These are phyloP conservation scores for Zosterops lateralis DNA, from an alignment of 2,113 vertebrate species.

Conservation along the genomic window DNA sequence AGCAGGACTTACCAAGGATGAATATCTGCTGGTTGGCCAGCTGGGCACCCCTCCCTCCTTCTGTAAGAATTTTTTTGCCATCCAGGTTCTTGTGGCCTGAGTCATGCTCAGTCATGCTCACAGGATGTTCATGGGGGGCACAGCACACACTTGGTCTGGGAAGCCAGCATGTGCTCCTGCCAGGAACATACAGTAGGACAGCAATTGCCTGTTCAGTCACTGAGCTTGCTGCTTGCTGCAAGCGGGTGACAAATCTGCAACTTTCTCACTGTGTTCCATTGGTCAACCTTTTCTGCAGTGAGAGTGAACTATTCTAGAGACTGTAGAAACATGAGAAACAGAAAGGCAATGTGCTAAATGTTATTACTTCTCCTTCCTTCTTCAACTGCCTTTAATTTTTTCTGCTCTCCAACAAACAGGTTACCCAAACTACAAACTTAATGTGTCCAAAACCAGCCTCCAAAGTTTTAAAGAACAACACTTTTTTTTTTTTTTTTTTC, in stretches of 20 bases:
- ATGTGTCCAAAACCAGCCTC: background rate
- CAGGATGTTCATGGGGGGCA: fast-evolving
- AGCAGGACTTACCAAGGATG: background rate
- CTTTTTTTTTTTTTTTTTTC: background rate
- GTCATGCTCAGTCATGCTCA: too few species aligned
- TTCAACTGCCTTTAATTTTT: background rate
- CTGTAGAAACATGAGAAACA: background rate
- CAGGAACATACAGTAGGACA: background rate
- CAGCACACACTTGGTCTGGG: background rate
- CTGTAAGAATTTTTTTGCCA: background rate
- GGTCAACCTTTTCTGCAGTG: background rate
- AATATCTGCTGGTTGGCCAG: background rate
- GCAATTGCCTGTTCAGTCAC: background rate
- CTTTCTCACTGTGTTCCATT: background rate
- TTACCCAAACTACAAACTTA: background rate
- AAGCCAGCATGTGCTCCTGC: background rate
- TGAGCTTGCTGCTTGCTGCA: background rate
- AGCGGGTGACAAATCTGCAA: background rate
- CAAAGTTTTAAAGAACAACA: background rate
- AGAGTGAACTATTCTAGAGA: background rate
- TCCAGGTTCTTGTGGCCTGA: background rate
- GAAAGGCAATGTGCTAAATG: background rate
- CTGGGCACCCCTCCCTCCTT: background rate
- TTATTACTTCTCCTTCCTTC: background rate
- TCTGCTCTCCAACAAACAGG: background rate